Evolutionary conservation across 2,888 invertebrate genomes (phyloP).

Genomic region (Meiosimyza platycephala): DNA sequence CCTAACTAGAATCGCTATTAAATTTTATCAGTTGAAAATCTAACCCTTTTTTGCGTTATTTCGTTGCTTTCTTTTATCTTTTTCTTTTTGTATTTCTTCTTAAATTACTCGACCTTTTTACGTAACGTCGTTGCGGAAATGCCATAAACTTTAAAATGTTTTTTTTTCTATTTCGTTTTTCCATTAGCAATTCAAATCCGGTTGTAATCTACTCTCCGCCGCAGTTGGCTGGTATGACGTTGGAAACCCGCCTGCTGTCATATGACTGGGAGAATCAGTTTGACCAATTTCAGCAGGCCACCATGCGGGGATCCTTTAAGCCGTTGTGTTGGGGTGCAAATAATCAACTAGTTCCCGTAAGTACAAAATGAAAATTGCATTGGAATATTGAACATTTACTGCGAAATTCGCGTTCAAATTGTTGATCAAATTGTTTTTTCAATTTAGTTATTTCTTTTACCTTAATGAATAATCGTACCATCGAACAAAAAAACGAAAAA

Average conservation of each 20-base stretch:
- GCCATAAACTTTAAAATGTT: conserved; percentile 18
- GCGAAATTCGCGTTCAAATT: too few relatives aligned
- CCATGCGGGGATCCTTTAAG: conserved; percentile 73
- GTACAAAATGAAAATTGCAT: conserved; percentile 47
- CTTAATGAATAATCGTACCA: too few relatives aligned
- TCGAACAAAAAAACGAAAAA: too few relatives aligned
- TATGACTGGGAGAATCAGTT: conserved; percentile 76
- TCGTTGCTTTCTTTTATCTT: conserved; percentile 23
- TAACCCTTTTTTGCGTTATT: conserved; percentile 23
- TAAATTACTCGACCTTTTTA: conserved; percentile 1
- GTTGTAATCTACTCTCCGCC: conserved; percentile 73
- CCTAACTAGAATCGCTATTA: background rate
- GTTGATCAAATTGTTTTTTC: too few relatives aligned
- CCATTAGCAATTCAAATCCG: conserved; percentile 71
- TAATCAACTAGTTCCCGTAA: conserved; percentile 70
- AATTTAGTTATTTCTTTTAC: too few relatives aligned
- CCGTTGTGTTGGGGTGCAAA: conserved; percentile 72
- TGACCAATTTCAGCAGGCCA: conserved; percentile 73
- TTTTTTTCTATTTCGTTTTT: conserved; percentile 16
- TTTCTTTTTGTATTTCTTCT: background rate
- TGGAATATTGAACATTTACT: too few relatives aligned
- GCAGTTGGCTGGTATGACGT: conserved; percentile 73
- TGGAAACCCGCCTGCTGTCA: conserved; percentile 72
- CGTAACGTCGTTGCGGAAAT: conserved; percentile 3
- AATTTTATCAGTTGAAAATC: conserved; percentile 16